Evolutionary conservation across 2,888 invertebrate species (phyloP), one percentile per base, ranked within the genome.

Genomic region (Protonemura montana): DNA sequence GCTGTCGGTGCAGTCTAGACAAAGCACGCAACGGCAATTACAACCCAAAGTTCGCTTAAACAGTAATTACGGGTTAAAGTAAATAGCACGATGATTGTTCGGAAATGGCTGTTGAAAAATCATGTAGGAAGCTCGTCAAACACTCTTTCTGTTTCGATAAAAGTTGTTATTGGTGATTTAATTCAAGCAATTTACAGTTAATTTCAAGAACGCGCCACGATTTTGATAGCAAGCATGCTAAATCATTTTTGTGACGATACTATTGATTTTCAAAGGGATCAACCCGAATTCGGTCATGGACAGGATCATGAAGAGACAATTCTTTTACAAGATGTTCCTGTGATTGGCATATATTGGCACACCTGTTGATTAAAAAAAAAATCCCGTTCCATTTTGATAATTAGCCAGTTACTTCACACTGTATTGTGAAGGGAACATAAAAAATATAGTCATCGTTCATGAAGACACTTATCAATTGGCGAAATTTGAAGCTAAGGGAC

Each of bases 271-370:
- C 21, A 59, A 21, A 59, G 7, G 7, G 59, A 59, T 59, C 59
- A 59, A 59, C 13, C 6, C 29, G 28, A 81, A 81, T 81, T 28
- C 81, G 81, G 81, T 81, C 81, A 81, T 81, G 81, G 81, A n/a
- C 81, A 29, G 21, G 30, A 29, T 2, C 29, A 30, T 30, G 28
- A 59, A 59, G 21, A 59, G 59, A 3, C 21, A 21, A 59, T 59
- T 10, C 59, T 59, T 59, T 59, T 59, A 59, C 59, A 59, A 59
- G 6, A 16, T 10, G 59, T 13, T 59, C 59, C 1, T 59, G 35
- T 59, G 59, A 59, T 59, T 59, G 59, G 59, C 21, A 35, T 35
- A 35, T 35, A 59, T 59, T 59, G 59, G 59, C 59, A 59, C 59
- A 59, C 59, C 59, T 59, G 7, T 21, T 16, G 21, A 1, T 21